A percentile compares a stretch with the other conserved stretches of the same genome.
Evolutionary conservation across 1,140 invertebrate genomes (phyloP).

Genomic region (Doryteuthis pealeii): DNA sequence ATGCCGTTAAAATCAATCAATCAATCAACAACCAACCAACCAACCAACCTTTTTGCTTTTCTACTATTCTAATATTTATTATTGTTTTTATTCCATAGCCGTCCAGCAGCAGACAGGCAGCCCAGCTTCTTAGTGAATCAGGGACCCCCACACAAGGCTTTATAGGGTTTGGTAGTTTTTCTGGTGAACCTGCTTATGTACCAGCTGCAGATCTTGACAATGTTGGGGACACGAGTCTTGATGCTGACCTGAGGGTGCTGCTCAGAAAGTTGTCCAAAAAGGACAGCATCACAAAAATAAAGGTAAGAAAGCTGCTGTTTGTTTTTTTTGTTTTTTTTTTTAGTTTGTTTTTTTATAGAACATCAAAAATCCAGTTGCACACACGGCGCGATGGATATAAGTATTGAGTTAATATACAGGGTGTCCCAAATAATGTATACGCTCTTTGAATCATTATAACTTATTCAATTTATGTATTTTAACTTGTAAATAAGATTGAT

Average conservation of each 20-base stretch:
- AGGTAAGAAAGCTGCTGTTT: slow-evolving; percentile 62
- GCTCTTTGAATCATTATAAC: too few relatives aligned
- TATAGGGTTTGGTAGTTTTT: slow-evolving; percentile 69
- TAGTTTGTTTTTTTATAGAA: neutral
- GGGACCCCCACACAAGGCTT: slow-evolving; percentile 61
- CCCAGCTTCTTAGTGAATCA: slow-evolving; percentile 69
- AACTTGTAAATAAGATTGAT: slow-evolving; percentile 6
- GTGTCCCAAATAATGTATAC: too few relatives aligned
- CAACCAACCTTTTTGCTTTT: neutral
- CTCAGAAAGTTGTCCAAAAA: slow-evolving; percentile 74
- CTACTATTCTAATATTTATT: neutral
- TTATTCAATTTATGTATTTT: slow-evolving; percentile 12
- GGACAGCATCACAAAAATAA: slow-evolving; percentile 81
- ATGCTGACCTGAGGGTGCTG: slow-evolving; percentile 61
- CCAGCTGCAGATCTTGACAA: slow-evolving; percentile 61
- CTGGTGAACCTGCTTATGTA: slow-evolving; percentile 62
- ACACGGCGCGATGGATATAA: too few relatives aligned
- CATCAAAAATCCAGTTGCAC: slow-evolving; percentile 3
- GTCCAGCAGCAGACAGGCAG: slow-evolving; percentile 78
- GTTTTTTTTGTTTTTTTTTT: neutral
- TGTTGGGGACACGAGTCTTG: slow-evolving; percentile 53
- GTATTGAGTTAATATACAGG: too few relatives aligned
- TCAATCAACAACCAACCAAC: too few relatives aligned
- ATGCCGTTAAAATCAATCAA: too few relatives aligned
- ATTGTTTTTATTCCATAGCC: slow-evolving; percentile 64